These are phyloP conservation scores for Cynodonichthys magdalenae DNA, from an alignment of 2,797 vertebrate genomes.

Conservation along the genomic window DNA sequence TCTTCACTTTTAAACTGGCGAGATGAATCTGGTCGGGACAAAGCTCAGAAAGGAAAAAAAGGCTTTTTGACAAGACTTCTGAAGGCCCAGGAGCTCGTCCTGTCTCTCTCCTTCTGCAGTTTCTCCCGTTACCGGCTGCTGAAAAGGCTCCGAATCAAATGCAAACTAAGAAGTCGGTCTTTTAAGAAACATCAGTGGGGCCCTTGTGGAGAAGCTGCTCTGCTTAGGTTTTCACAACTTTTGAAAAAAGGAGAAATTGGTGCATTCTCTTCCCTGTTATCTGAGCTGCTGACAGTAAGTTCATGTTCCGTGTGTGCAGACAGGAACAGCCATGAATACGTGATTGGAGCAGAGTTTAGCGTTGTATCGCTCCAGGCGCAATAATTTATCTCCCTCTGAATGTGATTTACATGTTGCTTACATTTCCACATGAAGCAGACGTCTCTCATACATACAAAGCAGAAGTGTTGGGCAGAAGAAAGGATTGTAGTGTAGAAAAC, in stretches of 20 bases:
- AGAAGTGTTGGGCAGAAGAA: slow-evolving; percentile 15
- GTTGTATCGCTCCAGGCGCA: slow-evolving; percentile 29
- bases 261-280: slow-evolving; percentile 68
- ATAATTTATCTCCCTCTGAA: slow-evolving; percentile 16
- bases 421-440: slow-evolving; percentile 11
- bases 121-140: slow-evolving; percentile 74
- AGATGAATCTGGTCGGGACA: slow-evolving; percentile 82
- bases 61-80: slow-evolving; percentile 81
- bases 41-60: slow-evolving; percentile 70
- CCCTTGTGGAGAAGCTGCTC: slow-evolving; percentile 77
- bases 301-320: slow-evolving; percentile 58
- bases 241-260: slow-evolving; percentile 71
- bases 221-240: slow-evolving; percentile 73
- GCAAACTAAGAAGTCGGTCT: slow-evolving; percentile 79
- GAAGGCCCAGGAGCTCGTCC: slow-evolving; percentile 77
- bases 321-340: slow-evolving; percentile 38
- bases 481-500: slow-evolving; percentile 21
- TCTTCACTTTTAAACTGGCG: slow-evolving; percentile 76
- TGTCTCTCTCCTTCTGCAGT: slow-evolving; percentile 73
- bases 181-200: slow-evolving; percentile 78
- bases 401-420: slow-evolving; percentile 24
- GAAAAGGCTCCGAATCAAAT: slow-evolving; percentile 79
- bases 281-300: slow-evolving; percentile 68
- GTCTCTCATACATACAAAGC: slow-evolving; percentile 32
- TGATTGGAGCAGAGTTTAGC: slow-evolving; percentile 54